Conservation (phyloP, 2,113 vertebrate species). For the Chunga burmeisteri region DNA sequence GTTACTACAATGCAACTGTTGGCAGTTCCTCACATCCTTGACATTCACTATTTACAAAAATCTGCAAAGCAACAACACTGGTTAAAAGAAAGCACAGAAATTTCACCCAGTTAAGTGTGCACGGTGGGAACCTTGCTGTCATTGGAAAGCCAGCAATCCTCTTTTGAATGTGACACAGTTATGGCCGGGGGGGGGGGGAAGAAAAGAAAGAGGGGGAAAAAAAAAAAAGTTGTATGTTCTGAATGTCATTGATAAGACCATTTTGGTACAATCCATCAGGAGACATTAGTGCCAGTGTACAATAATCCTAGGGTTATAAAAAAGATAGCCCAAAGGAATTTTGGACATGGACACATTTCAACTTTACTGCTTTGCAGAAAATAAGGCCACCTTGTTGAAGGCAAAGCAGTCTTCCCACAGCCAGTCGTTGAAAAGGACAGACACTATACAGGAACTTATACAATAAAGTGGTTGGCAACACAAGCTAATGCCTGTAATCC, state of each 20-base stretch:
- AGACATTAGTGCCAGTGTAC: not conserved
- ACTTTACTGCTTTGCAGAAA: not conserved
- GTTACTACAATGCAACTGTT: not conserved
- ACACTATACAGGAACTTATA: not conserved
- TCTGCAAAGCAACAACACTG: not conserved
- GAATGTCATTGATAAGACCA: not conserved
- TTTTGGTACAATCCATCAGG: not conserved
- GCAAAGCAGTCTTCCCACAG: not conserved
- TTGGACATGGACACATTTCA: not conserved
- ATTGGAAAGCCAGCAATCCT: not conserved
- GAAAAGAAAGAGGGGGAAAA: fast-evolving
- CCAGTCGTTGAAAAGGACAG: not conserved
- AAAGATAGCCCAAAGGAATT: not conserved
- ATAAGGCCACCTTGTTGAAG: not conserved
- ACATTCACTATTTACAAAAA: not conserved
- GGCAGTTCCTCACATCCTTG: not conserved
- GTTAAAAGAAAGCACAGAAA: not conserved
- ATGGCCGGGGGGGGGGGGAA: not conserved
- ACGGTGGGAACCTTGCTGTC: not conserved
- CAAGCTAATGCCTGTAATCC: not conserved
- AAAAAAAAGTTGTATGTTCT: not conserved
- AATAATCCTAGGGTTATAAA: not conserved
- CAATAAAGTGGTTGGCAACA: not conserved
- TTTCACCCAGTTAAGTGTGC: not conserved
- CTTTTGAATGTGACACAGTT: not conserved